These are phyloP conservation scores for Pemphredon lugubris DNA, from an alignment of 2,888 invertebrate genomes.

Conservation along the genomic window DNA sequence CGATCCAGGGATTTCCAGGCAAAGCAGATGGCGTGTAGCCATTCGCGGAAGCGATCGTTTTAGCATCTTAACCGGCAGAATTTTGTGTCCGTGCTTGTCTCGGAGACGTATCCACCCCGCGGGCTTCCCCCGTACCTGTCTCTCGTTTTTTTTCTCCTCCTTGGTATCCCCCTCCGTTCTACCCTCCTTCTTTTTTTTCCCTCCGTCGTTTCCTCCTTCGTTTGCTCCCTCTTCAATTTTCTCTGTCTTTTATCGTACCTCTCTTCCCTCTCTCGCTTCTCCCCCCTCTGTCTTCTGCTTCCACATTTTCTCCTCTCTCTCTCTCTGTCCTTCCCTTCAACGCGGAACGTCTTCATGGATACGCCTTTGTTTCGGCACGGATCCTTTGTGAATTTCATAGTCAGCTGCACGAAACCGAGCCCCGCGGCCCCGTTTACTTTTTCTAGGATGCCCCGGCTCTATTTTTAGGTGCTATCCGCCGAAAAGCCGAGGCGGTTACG, in stretches of 20 bases:
- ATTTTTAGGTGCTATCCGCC: conserved; percentile 70
- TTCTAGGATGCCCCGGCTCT: conserved; percentile 71
- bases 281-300: conserved; percentile 15
- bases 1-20: conserved; percentile 53
- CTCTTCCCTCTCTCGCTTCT: not conserved
- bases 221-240: not conserved
- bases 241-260: conserved; percentile 1
- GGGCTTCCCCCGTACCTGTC: conserved; percentile 37
- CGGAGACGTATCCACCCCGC: conserved; percentile 58
- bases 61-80: conserved; percentile 54
- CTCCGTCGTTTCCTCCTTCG: conserved; percentile 4
- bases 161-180: not conserved
- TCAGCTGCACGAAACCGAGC: conserved; percentile 71
- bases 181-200: not conserved
- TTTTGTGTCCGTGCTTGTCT: conserved; percentile 59
- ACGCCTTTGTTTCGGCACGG: conserved; percentile 71
- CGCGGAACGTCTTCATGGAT: conserved; percentile 57
- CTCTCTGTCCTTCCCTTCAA: conserved; percentile 8
- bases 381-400: conserved; percentile 75
- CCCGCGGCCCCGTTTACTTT: conserved; percentile 66
- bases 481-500: conserved; percentile 60
- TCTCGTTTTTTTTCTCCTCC: not conserved
- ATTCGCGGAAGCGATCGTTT: conserved; percentile 62
- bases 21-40: conserved; percentile 63
- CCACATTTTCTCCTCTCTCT: not conserved